phyloP scores from a whole-genome alignment of 2,888 invertebrate genomes.

The Atethmia centrago region DNA sequence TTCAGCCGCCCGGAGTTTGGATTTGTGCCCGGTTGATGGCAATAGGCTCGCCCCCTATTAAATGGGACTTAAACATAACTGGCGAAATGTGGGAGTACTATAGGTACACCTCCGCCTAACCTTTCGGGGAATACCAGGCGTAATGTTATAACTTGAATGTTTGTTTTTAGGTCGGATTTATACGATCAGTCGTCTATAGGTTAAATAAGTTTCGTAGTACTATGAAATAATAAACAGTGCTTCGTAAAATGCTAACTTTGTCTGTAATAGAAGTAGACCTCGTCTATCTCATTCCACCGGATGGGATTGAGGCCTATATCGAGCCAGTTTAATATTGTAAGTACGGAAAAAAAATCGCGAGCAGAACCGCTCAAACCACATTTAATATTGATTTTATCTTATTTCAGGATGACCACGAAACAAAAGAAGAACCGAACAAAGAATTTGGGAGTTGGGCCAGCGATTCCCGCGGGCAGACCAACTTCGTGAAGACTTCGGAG shows the following conservation, averaged over 20 bases:
- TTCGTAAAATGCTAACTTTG: background rate
- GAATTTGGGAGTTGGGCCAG: conserved; percentile 86
- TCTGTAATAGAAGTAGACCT: background rate
- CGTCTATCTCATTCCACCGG: background rate
- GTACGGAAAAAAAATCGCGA: background rate
- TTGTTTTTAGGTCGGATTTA: background rate
- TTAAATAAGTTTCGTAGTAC: background rate
- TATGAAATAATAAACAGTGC: background rate
- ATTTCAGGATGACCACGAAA: conserved; percentile 76
- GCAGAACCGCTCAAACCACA: background rate
- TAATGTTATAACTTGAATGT: too few relatives aligned
- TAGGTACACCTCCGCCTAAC: too few relatives aligned
- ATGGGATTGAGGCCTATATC: background rate
- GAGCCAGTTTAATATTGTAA: background rate
- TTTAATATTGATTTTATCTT: background rate
- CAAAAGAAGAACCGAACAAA: conserved; percentile 72
- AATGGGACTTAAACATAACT: too few relatives aligned
- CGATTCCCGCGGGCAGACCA: conserved; percentile 87
- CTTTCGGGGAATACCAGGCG: too few relatives aligned
- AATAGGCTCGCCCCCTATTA: too few relatives aligned
- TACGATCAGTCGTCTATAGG: background rate
- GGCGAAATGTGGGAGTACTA: too few relatives aligned
- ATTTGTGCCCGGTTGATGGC: too few relatives aligned
- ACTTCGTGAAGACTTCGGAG: conserved; percentile 87
- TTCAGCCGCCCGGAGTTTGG: too few relatives aligned